phyloP scores from a whole-genome alignment of 2,888 invertebrate genomes.

The Malacosoma neustria region DNA sequence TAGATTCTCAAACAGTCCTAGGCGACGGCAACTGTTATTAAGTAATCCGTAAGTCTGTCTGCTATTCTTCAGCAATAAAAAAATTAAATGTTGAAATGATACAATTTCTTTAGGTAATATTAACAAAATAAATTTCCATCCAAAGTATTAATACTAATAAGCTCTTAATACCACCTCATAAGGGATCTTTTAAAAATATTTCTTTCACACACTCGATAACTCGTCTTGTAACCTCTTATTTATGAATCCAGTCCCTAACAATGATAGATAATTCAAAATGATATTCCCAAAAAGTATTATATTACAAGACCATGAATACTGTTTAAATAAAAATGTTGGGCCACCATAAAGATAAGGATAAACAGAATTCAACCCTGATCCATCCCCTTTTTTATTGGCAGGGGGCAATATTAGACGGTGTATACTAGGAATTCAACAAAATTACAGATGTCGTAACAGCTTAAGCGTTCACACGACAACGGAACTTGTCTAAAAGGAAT shows the following conservation, averaged over 20 bases:
- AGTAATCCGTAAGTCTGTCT: no score
- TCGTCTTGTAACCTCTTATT: background rate
- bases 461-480: constrained; percentile 8
- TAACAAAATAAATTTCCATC: background rate
- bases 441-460: constrained; percentile 14
- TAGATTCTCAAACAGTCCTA: no score
- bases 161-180: background rate
- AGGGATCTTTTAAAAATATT: background rate
- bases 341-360: constrained; percentile 71
- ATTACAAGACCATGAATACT: constrained; percentile 60
- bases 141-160: background rate
- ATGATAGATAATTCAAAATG: constrained; percentile 46
- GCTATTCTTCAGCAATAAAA: no score
- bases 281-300: constrained; percentile 55
- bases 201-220: background rate
- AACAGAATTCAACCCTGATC: constrained; percentile 67
- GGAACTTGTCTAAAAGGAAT: constrained; percentile 13
- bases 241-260: constrained; percentile 10
- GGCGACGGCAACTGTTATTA: no score
- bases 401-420: constrained; percentile 69
- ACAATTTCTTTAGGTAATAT: no score
- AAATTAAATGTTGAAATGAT: no score
- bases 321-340: constrained; percentile 61
- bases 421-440: constrained; percentile 51
- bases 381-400: constrained; percentile 70